phyloP scores from a whole-genome alignment of 2,888 invertebrate species.

The Coelinius sp. region DNA sequence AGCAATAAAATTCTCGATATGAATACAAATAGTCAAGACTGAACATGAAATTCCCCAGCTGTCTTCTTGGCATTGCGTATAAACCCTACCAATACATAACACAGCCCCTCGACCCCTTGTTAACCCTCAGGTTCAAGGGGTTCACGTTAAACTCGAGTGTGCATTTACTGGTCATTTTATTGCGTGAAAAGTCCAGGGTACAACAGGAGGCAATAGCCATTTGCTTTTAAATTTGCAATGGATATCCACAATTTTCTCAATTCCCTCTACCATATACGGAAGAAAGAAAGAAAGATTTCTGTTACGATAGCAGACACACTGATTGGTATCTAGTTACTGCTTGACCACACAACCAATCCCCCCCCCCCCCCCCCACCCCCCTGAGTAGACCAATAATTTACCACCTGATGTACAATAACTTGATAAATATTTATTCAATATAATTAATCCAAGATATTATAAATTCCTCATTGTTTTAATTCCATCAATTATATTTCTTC shows the following conservation, averaged over 20 bases:
- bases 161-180: slow-evolving; percentile 21
- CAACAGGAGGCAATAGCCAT: neutral
- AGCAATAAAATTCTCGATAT: slow-evolving; percentile 4
- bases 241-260: slow-evolving; percentile 19
- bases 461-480: slow-evolving; percentile 2
- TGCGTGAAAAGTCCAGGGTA: slow-evolving; percentile 13
- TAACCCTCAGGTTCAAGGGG: slow-evolving; percentile 19
- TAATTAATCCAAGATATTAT: neutral
- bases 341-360: slow-evolving; percentile 12
- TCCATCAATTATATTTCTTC: neutral
- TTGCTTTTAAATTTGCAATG: slow-evolving; percentile 1
- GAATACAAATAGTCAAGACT: slow-evolving; percentile 6
- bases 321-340: slow-evolving; percentile 43
- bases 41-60: slow-evolving; percentile 15
- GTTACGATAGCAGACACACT: slow-evolving; percentile 32
- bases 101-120: slow-evolving; percentile 11
- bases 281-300: slow-evolving; percentile 38
- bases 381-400: neutral
- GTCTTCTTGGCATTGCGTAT: neutral
- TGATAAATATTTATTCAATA: no score
- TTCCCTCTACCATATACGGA: slow-evolving; percentile 20
- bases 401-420: neutral
- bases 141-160: slow-evolving; percentile 15
- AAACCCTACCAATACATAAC: neutral
- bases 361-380: neutral